Conservation (phyloP, 2,797 vertebrate genomes). For the Botia kubotai region DNA sequence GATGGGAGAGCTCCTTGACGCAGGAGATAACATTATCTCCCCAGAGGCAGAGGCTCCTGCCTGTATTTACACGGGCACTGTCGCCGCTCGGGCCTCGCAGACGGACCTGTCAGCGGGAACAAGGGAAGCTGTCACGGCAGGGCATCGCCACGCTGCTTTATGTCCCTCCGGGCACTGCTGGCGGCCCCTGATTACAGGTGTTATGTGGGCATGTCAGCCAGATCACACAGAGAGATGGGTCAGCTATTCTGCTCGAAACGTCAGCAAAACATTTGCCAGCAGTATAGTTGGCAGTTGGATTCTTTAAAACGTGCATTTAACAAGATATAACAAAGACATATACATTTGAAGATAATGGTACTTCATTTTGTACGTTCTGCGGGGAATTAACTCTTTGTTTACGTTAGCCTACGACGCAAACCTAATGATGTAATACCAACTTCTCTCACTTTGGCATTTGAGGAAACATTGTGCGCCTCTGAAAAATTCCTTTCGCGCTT, state of each 20-base stretch:
- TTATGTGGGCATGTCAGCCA: constrained; percentile 69
- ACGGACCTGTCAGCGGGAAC: constrained; percentile 76
- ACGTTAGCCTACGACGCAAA: too few species aligned
- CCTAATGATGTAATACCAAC: neutral
- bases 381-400: too few species aligned
- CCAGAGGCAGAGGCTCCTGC: constrained; percentile 74
- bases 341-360: too few species aligned
- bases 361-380: too few species aligned
- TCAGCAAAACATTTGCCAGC: constrained; percentile 31
- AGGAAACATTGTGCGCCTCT: too few species aligned
- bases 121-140: constrained; percentile 73
- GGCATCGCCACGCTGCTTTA: constrained; percentile 71
- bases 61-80: constrained; percentile 71
- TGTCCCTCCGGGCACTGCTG: constrained; percentile 74
- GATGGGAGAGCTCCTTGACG: constrained; percentile 64
- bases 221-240: constrained; percentile 52
- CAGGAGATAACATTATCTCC: constrained; percentile 83
- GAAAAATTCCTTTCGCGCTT: neutral
- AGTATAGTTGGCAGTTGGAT: neutral
- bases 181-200: constrained; percentile 78
- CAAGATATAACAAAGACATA: neutral
- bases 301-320: neutral
- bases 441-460: neutral
- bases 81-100: constrained; percentile 72
- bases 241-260: constrained; percentile 32